These are phyloP conservation scores for Sogatella furcifera DNA, from an alignment of 1,140 invertebrate genomes.

Conservation along the genomic window DNA sequence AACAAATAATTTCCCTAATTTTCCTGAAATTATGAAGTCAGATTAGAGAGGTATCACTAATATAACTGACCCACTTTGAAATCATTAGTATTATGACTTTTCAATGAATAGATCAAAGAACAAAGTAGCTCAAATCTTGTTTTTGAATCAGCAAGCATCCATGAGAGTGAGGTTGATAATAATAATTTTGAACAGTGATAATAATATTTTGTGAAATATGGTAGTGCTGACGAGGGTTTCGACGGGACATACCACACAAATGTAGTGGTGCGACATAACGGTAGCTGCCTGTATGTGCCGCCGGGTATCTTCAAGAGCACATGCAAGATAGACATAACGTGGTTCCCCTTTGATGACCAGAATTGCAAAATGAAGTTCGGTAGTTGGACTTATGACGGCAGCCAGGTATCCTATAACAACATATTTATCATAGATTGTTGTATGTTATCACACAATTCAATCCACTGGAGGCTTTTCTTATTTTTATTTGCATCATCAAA, in stretches of 20 bases:
- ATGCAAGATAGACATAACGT: constrained; percentile 98
- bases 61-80: no score
- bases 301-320: constrained; percentile 98
- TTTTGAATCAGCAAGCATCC: no score
- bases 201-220: constrained; percentile 22
- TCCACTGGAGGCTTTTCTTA: no score
- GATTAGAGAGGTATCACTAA: no score
- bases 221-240: constrained; percentile 95
- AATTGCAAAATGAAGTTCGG: constrained; percentile 93
- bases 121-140: no score
- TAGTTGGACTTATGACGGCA: constrained; percentile 90
- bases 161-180: background rate
- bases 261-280: constrained; percentile 90
- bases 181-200: background rate
- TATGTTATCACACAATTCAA: no score
- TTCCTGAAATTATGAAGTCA: no score
- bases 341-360: constrained; percentile 98
- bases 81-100: no score
- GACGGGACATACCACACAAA: constrained; percentile 96
- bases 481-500: no score
- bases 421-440: no score
- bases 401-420: constrained; percentile 52
- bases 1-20: no score
- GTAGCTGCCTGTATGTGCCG: constrained; percentile 91
- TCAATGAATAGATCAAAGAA: no score